Conservation (phyloP, 2,888 invertebrate genomes). For the Himalopsyche anomala region DNA sequence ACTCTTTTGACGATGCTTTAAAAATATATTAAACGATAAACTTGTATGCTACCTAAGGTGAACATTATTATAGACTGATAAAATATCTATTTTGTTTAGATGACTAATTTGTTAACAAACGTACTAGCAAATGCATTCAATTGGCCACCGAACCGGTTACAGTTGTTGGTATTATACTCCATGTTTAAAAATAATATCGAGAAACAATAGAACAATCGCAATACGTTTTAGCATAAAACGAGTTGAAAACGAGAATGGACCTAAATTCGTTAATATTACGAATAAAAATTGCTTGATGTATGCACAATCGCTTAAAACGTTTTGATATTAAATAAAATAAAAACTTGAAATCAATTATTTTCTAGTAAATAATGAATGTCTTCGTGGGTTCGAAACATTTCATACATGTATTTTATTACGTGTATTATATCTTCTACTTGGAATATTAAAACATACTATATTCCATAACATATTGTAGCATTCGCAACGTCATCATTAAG, state of each 20-base stretch:
- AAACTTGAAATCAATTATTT: not conserved
- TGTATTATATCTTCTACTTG: too few species aligned
- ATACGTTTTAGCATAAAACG: slow-evolving; percentile 28
- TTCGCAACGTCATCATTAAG: too few species aligned
- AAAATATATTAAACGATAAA: not conserved
- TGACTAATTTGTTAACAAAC: not conserved
- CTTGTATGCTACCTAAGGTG: not conserved
- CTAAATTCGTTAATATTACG: slow-evolving; percentile 19
- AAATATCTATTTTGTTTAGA: not conserved
- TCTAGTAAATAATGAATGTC: not conserved
- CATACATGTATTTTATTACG: too few species aligned
- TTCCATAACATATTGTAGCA: too few species aligned
- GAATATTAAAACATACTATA: too few species aligned
- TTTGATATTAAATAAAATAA: not conserved
- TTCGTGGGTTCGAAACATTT: not conserved
- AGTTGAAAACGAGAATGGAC: slow-evolving; percentile 45
- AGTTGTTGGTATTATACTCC: not conserved
- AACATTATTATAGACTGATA: not conserved
- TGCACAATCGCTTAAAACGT: slow-evolving; percentile 22
- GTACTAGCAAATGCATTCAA: slow-evolving; percentile 2
- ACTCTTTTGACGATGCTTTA: not conserved
- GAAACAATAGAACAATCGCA: slow-evolving; percentile 50
- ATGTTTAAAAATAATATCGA: slow-evolving; percentile 17
- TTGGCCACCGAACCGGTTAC: slow-evolving; percentile 19
- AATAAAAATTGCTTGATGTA: slow-evolving; percentile 40